These are phyloP conservation scores for Notolabrus celidotus DNA, from an alignment of 2,797 vertebrate species.

Conservation along the genomic window DNA sequence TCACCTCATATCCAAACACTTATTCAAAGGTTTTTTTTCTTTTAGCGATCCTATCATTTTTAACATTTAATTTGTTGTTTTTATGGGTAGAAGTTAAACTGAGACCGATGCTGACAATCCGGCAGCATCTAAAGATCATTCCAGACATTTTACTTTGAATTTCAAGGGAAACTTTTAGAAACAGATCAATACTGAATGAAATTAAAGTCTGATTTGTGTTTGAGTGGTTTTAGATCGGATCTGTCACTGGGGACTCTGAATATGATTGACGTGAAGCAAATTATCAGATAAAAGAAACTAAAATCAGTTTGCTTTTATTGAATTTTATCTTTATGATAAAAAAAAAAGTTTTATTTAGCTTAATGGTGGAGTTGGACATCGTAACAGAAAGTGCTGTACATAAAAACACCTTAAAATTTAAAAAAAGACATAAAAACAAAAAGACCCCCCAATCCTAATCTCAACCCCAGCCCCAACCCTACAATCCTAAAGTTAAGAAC, in stretches of 20 bases:
- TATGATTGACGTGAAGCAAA: neutral
- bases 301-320: too few species aligned
- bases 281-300: neutral
- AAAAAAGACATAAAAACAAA: too few species aligned
- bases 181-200: neutral
- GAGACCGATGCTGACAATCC: neutral
- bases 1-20: neutral
- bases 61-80: neutral
- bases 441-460: too few species aligned
- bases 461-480: too few species aligned
- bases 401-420: too few species aligned
- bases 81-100: neutral
- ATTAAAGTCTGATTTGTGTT: neutral
- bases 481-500: too few species aligned
- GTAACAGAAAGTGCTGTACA: too few species aligned
- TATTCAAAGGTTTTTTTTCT: neutral
- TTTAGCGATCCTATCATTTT: neutral
- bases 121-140: neutral
- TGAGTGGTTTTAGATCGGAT: neutral
- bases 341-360: too few species aligned
- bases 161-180: neutral
- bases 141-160: neutral
- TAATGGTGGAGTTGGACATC: too few species aligned
- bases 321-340: too few species aligned
- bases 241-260: neutral